Evolutionary conservation across 2,888 invertebrate genomes (phyloP), one percentile per base, ranked within the genome.

Genomic region (Polydrusus cervinus): DNA sequence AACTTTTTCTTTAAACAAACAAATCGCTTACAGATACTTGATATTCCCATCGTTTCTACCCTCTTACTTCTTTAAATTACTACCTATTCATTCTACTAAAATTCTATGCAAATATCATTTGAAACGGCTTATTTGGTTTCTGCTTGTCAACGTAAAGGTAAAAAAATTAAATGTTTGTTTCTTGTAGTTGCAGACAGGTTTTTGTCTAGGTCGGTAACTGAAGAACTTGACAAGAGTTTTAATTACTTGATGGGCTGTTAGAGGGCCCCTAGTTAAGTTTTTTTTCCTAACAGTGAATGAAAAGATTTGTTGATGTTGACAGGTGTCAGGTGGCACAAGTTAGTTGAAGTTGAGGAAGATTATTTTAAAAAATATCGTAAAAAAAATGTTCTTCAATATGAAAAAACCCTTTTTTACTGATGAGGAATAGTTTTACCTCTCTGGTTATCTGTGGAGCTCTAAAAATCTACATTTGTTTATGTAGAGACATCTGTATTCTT

Each of bases 31-130:
- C 7, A 34, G 64, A 47, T 16, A 64, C 64, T 64, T 64, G 30
- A 47, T 64, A 64, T 64, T 64, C 64, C 47, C 47, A 49, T 64
- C 64, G 14, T 64, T 64, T 64, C 38, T 47, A 64, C 64, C 62
- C 64, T 64, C 64, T 64, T 64, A 64, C 64, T 64, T 64, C 64
- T 25, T 64, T 64, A 64, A 30, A 47, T 64, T 64, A 47, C 47
- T 47, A 47, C 64, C 47, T 47, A 64, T 64, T 64, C 64, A 64
- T 64, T 64, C 20, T 30, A 49, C 64, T 64, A 64, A 64, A 64
- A 47, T 64, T 49, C 47, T 64, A 64, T 64, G 64, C 34, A 47
- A 64, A 64, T 64, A 47, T 64, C 45, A 64, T 47, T 49, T 30
- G 16, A 47, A 64, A 64, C 45, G 45, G 47, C 64, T 47, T 64